Evolutionary conservation across 2,797 vertebrate species (phyloP).

Genomic region (Acrossocheilus fasciatus): DNA sequence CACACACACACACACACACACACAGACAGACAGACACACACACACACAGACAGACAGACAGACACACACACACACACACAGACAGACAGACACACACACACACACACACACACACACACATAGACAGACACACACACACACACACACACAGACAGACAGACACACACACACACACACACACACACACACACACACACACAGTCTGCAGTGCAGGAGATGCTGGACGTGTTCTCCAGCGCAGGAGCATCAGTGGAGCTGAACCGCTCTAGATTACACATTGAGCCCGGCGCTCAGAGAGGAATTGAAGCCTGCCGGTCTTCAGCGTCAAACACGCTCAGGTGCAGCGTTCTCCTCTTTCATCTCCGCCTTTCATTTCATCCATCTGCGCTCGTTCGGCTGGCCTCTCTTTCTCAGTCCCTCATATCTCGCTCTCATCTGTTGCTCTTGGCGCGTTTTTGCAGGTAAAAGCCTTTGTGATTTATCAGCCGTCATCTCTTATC

Average conservation of each 20-base stretch:
- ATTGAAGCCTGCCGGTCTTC: constrained; percentile 75
- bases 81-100: too few species aligned
- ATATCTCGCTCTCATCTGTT: constrained; percentile 69
- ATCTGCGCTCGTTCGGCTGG: not conserved
- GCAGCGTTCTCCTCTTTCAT: constrained; percentile 18
- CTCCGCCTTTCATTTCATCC: constrained; percentile 43
- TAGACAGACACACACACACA: too few species aligned
- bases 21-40: too few species aligned
- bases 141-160: too few species aligned
- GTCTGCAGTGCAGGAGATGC: not conserved
- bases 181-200: too few species aligned
- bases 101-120: too few species aligned
- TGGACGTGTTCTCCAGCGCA: not conserved
- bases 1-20: too few species aligned
- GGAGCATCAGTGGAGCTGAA: constrained; percentile 71
- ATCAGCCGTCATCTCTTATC: constrained; percentile 79
- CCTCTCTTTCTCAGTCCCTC: constrained; percentile 58
- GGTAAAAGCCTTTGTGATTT: constrained; percentile 77
- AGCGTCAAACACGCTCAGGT: constrained; percentile 62
- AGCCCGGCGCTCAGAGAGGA: constrained; percentile 77
- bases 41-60: too few species aligned
- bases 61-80: too few species aligned
- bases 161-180: too few species aligned
- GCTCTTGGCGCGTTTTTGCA: constrained; percentile 77
- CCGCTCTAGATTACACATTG: constrained; percentile 79